Evolutionary conservation across 53 echinoderm and acorn worm genomes (phyloP), one percentile per base, ranked within the genome.

Genomic region (Luidia sarsii): DNA sequence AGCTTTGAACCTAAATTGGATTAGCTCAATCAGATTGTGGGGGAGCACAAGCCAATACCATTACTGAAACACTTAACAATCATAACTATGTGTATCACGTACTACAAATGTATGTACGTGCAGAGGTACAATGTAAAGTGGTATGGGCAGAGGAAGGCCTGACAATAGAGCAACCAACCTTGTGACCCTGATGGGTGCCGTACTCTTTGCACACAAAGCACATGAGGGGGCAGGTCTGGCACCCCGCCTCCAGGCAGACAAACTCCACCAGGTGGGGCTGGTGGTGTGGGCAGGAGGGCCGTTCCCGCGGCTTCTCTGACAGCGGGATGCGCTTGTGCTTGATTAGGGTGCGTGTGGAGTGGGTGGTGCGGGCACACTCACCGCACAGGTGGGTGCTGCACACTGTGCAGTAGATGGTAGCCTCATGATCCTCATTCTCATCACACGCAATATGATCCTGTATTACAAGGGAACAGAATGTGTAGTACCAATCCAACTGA

Each of bases 161-260:
- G 4, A 3, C 8, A 24, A n/a, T 20, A 46, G 6, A n/a, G n/a
- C n/a, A 21, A 63, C 67, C n/a, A 33, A 94, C 94, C 94, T 92
- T 94, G 23, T 94, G 94, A 13, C 86, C 86, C 48, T 79, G 77
- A 67, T 94, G 94, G 9, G 67, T 91, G 10, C 94, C 94, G 30
- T 91, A 91, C 59, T 94, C 94, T 59, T 91, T 94, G 57, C 94
- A 94, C 16, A 94, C 80, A 46, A 89, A 91, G 43, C 94, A 94
- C 92, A 94, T 94, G 38, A 94, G 79, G 24, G 86, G 86, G 63
- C 71, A 83, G 3, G 83, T 87, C 50, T 66, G 71, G 83, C 94
- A 94, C 8, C 83, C 84, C 4, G 51, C 33, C 80, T 94, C 94
- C 83, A 80, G 28, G 37, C 94, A 94, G 14, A 89, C 89, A 92